A percentile compares a stretch with the other conserved stretches of the same genome.
Evolutionary conservation across 2,113 vertebrate species (phyloP).

Genomic region (Pholis gunnellus): DNA sequence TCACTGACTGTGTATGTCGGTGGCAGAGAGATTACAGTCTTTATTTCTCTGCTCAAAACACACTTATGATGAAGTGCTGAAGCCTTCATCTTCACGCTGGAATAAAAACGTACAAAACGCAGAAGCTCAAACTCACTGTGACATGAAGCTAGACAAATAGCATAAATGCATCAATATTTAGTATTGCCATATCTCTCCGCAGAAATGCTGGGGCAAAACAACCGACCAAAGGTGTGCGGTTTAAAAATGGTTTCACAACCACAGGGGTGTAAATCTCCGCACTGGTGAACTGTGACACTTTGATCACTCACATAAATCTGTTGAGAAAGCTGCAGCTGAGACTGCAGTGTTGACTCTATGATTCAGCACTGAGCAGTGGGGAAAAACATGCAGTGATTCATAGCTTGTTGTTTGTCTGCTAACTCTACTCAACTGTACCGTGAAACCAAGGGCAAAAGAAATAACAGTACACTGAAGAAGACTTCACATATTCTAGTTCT

Average conservation of each 20-base stretch:
- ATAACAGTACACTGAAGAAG: no score
- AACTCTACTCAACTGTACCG: conserved; percentile 16
- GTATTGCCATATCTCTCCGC: no score
- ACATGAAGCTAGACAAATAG: not conserved
- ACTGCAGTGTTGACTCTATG: conserved; percentile 44
- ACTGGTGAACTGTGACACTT: conserved; percentile 27
- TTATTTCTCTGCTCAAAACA: conserved; percentile 18
- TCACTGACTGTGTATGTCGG: not conserved
- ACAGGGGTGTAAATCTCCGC: conserved; percentile 28
- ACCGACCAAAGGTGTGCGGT: conserved; percentile 3
- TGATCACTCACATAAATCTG: conserved; percentile 48
- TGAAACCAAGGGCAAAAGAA: not conserved
- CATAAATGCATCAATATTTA: not conserved
- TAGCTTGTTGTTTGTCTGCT: conserved; percentile 39
- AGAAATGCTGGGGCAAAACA: not conserved
- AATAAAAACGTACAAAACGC: not conserved
- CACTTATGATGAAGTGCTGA: not conserved
- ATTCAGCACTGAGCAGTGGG: conserved; percentile 38
- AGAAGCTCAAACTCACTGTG: not conserved
- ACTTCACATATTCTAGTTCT: not conserved
- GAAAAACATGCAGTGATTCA: conserved; percentile 54
- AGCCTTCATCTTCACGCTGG: not conserved
- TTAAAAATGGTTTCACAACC: conserved; percentile 35
- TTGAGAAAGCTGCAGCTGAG: conserved; percentile 48
- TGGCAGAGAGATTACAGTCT: conserved; percentile 2